Evolutionary conservation across 2,113 vertebrate species (phyloP), one percentile per base, ranked within the genome.

Genomic region (Stegastes partitus): DNA sequence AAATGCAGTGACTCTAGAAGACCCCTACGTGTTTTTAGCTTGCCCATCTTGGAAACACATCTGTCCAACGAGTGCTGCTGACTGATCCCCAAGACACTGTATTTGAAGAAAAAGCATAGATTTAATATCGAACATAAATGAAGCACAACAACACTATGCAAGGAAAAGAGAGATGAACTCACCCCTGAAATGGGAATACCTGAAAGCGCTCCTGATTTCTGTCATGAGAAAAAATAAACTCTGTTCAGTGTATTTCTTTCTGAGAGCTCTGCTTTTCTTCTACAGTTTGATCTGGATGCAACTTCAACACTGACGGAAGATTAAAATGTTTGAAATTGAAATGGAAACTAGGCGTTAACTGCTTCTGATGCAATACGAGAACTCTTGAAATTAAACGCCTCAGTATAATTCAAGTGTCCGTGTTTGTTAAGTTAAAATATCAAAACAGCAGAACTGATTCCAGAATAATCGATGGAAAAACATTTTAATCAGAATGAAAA

Each of bases 101-200:
- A 45, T 44, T 3, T 0, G 7, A 22, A 55, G 1, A 19, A 15
- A 5, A 69, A 12, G 44, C 4, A 68, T 0, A 15, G 2, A 49
- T 16, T 18, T 2, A n/a, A 54, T 14, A n/a, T n/a, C n/a, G n/a
- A n/a, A n/a, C n/a, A n/a, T 15, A 42, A 39, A 3, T 26, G 23
- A 31, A 21, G 1, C 1, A 6, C 18, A 31, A 37, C 0, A 23
- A 5, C 12, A 4, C 0, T 0, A 2, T n/a, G n/a, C n/a, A 34
- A 18, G 11, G 22, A 26, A 5, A 44, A 57, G 0, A 8, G 10
- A 56, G 15, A 77, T 11, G 6, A 31, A 95, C 97, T 95, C 92
- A 99, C 97, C 94, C 97, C 97, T 55, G 97, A 98, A 87, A 98
- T 97, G 58, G 97, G 97, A 58, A 99, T 96, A 50, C 96, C 96